Conservation (phyloP, 2,113 vertebrate species). For the Carettochelys insculpta region DNA sequence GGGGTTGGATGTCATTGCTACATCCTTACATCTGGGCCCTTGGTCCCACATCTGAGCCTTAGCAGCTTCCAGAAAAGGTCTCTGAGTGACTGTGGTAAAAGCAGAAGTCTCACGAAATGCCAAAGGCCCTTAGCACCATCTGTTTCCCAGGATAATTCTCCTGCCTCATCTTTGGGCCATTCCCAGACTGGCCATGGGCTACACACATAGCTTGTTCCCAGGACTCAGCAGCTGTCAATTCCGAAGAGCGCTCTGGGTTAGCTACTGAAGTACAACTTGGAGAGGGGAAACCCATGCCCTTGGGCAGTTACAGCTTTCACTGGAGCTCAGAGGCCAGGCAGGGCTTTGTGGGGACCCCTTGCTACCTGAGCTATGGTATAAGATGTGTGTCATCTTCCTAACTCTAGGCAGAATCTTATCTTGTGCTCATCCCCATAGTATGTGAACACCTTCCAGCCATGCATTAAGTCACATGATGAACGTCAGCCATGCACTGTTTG, state of each 20-base stretch:
- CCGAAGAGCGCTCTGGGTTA: neutral
- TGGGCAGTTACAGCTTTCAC: neutral
- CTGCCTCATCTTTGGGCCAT: neutral
- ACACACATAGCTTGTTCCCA: neutral
- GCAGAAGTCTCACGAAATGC: neutral
- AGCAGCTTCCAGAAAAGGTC: neutral
- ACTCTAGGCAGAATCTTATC: neutral
- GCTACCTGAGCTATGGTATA: neutral
- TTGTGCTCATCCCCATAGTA: neutral
- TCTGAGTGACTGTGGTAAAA: neutral
- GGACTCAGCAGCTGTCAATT: neutral
- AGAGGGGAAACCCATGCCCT: neutral
- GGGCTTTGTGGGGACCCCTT: too few species aligned
- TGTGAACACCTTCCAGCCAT: neutral
- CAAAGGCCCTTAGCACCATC: neutral
- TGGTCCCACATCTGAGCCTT: neutral
- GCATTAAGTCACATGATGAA: neutral
- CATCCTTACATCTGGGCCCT: neutral
- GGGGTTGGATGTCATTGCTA: neutral
- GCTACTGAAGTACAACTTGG: neutral
- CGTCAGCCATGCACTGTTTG: too few species aligned
- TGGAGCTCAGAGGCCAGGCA: neutral
- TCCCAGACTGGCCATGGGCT: neutral
- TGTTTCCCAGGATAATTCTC: neutral
- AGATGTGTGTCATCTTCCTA: neutral